Base-by-base conservation (phyloP, 2,888 invertebrate genomes). In the Sphaerophoria rueppellii region DNA sequence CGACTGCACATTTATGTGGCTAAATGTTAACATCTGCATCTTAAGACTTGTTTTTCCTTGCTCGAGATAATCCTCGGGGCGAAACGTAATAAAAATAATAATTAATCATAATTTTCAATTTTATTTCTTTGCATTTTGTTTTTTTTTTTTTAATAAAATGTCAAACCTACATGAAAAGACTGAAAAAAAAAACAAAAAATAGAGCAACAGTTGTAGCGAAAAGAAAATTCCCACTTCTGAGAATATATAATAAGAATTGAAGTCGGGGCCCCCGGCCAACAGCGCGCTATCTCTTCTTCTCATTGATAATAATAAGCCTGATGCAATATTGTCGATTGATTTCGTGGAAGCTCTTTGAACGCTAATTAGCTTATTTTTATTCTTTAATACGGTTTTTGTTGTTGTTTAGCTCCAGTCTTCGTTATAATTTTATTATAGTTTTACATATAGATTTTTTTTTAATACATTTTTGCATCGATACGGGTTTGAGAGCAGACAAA, bases 301-400 rank as follows among this genome's bases (percentile, higher is more conserved):
- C 60, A 80, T 60, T 75, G 79, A 43, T 43, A 40, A 43, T 43
- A 40, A 83, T 79, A 83, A 80, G 75, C 79, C 83, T 83, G 83
- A 83, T 83, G 83, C 83, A 83, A 83, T 83, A 83, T 57, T 79
- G 75, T 35, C 65, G 16, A 50, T 67, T 75, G 83, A 80, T 83
- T 83, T 60, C 83, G 61, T 79, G 67, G 40, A 60, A 67, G 57
- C 71, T 76, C 71, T 60, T 65, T 50, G 76, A 67, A 67, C 37
- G 67, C 73, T 78, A 82, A 82, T 82, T 78, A 82, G 73, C 70
- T 63, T 82, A 78, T 82, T 82, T 82, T 74, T 82, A 82, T 82
- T 74, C 78, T 78, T 78, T 54, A 67, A 52, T 32, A 52, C 16
- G 40, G 65, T 52, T 75, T 60, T 58, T 76, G 58, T 76, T 72